Conservation (phyloP, 2,113 vertebrate species). For the Nanorana parkeri region DNA sequence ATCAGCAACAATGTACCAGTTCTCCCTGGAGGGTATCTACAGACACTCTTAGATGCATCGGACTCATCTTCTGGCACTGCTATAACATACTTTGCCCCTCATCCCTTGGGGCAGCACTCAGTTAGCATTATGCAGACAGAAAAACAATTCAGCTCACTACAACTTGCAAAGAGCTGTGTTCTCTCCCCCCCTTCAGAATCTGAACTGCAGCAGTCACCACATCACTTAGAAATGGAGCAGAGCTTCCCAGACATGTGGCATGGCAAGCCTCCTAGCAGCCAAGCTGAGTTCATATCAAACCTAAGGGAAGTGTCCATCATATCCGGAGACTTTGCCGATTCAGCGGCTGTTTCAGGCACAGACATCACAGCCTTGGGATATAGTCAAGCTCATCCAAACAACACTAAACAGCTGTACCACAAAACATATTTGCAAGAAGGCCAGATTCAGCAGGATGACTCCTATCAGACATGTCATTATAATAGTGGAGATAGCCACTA, state of each 20-base stretch:
- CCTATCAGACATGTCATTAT: slow-evolving; percentile 92
- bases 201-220: slow-evolving; percentile 91
- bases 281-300: slow-evolving; percentile 81
- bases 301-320: slow-evolving; percentile 77
- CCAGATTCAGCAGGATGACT: slow-evolving; percentile 85
- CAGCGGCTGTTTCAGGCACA: slow-evolving; percentile 73
- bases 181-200: slow-evolving; percentile 92
- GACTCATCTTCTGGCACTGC: slow-evolving; percentile 85
- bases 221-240: slow-evolving; percentile 83
- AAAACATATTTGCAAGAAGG: slow-evolving; percentile 89
- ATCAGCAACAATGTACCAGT: slow-evolving; percentile 88
- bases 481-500: slow-evolving; percentile 88
- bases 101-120: slow-evolving; percentile 83
- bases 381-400: slow-evolving; percentile 82
- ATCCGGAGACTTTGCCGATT: slow-evolving; percentile 78
- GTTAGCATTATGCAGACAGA: slow-evolving; percentile 81
- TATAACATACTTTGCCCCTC: slow-evolving; percentile 89
- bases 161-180: slow-evolving; percentile 89
- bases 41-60: slow-evolving; percentile 95
- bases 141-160: slow-evolving; percentile 88
- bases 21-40: slow-evolving; percentile 96
- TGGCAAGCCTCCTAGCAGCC: slow-evolving; percentile 69
- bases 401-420: slow-evolving; percentile 89
- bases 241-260: slow-evolving; percentile 86
- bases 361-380: slow-evolving; percentile 83